Base-by-base conservation (phyloP, 37 sponge, comb jelly and placozoan genomes). In the Aplysina aerophoba region DNA sequence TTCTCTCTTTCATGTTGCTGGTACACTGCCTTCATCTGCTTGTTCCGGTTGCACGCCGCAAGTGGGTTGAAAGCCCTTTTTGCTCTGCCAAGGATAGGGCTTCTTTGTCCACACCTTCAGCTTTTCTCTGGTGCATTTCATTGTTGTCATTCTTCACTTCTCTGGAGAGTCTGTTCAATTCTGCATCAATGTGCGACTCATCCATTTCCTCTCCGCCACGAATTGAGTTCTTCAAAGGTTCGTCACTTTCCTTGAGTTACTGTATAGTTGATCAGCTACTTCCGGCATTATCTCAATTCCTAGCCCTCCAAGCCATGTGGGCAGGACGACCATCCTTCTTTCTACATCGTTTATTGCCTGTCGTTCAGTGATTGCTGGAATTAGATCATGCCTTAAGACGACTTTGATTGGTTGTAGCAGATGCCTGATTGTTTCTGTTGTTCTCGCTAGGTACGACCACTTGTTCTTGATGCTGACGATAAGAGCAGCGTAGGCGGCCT, bases 291-390 rank as follows among this genome's bases (percentile, higher is more conserved):
- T 27, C 64, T 62, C 64, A 62, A 62, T 28, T 62, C 64, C 28
- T 62, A 62, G 64, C 24, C 64, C 64, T 27, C 64, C 64, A n/a
- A 62, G 64, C 11, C 64, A 14, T 62, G 64, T 62, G 64, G 64
- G 64, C 64, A 62, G 28, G 64, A 14, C 64, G 11, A 62, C 3
- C 64, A 62, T 62, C 28, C 64, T 62, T 62, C 64, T 62, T 62
- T 62, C 64, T 62, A 11, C 28, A 62, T 62, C 64, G 11, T 14
- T 62, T 62, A 62, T 62, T 11, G 64, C 64, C 28, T 62, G 64
- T 27, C 64, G 64, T 62, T 14, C 64, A n/a, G 64, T 62, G 64
- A 62, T 62, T 62, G 64, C 64, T 62, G 64, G 64, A 28, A 62
- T 62, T 27, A 62, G 28, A 4, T 62, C 64, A 62, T 62, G 64